Percentiles rank a stretch among this genome's conserved stretches.
Evolutionary conservation across 1,140 invertebrate genomes (phyloP).

Genomic region (Palaemon carinicauda): DNA sequence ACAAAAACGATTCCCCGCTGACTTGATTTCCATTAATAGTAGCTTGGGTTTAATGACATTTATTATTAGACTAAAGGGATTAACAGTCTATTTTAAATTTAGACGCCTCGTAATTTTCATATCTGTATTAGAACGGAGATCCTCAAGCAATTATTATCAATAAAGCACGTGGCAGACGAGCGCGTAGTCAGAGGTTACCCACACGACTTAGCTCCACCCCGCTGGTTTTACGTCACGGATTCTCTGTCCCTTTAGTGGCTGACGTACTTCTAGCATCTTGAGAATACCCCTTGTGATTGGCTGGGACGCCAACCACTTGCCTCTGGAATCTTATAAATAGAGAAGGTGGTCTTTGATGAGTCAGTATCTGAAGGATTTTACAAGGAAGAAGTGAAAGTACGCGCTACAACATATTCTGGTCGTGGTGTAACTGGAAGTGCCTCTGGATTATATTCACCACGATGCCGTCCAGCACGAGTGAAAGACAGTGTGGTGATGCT

Average conservation of each 20-base stretch:
- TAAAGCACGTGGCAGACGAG: slow-evolving; percentile 37
- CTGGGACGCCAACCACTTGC: background rate
- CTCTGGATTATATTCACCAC: background rate
- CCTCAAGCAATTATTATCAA: background rate
- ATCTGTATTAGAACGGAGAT: no score
- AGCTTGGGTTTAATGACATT: no score
- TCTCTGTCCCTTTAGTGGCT: background rate
- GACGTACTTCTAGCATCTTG: background rate
- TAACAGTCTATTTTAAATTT: no score
- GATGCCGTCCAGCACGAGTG: slow-evolving; percentile 42
- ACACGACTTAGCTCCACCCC: slow-evolving; percentile 30
- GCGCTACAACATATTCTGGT: background rate
- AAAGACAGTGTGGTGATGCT: slow-evolving; percentile 15
- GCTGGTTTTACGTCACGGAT: background rate
- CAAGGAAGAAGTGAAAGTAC: background rate
- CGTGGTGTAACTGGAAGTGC: slow-evolving; percentile 16
- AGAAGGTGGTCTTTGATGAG: background rate
- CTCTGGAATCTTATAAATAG: slow-evolving; percentile 35
- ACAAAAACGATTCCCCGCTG: no score
- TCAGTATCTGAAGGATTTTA: slow-evolving; percentile 14
- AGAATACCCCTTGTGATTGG: background rate
- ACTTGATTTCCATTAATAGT: no score
- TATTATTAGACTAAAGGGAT: no score
- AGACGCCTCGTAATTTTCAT: no score
- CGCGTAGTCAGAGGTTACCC: slow-evolving; percentile 21